These are phyloP conservation scores for Xenopus laevis DNA, from an alignment of 2,113 vertebrate genomes.

Conservation along the genomic window DNA sequence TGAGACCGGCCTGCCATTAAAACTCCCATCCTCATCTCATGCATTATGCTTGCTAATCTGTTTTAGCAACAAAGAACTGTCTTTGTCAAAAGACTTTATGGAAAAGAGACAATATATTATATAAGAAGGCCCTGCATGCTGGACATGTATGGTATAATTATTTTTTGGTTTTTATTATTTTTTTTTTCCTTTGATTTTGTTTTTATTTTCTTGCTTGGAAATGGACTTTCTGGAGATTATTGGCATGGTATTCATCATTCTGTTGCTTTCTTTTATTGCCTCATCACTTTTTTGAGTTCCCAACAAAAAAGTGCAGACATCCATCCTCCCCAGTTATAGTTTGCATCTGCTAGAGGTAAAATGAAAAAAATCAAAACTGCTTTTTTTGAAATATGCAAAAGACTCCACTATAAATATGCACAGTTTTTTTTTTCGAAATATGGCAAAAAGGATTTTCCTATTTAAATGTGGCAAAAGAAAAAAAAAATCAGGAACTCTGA, in stretches of 20 bases:
- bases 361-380: slow-evolving; percentile 52
- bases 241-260: slow-evolving; percentile 93
- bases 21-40: slow-evolving; percentile 90
- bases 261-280: slow-evolving; percentile 73
- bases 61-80: slow-evolving; percentile 84
- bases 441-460: slow-evolving; percentile 43
- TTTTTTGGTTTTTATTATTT: slow-evolving; percentile 67
- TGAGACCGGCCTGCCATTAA: slow-evolving; percentile 82
- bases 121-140: slow-evolving; percentile 96
- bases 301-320: slow-evolving; percentile 89
- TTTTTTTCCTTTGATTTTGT: slow-evolving; percentile 42
- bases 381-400: slow-evolving; percentile 77
- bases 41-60: slow-evolving; percentile 88
- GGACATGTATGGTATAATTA: slow-evolving; percentile 95
- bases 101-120: slow-evolving; percentile 81
- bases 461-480: slow-evolving; percentile 37
- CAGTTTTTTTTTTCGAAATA: slow-evolving; percentile 69
- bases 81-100: slow-evolving; percentile 83
- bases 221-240: slow-evolving; percentile 81
- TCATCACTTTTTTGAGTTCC: slow-evolving; percentile 92
- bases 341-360: slow-evolving; percentile 64
- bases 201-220: slow-evolving; percentile 75
- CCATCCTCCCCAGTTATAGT: slow-evolving; percentile 71
- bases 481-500: slow-evolving; percentile 59
- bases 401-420: slow-evolving; percentile 72